Base-by-base conservation (phyloP, 2,113 vertebrate genomes). In the Alexandromys fortis region DNA sequence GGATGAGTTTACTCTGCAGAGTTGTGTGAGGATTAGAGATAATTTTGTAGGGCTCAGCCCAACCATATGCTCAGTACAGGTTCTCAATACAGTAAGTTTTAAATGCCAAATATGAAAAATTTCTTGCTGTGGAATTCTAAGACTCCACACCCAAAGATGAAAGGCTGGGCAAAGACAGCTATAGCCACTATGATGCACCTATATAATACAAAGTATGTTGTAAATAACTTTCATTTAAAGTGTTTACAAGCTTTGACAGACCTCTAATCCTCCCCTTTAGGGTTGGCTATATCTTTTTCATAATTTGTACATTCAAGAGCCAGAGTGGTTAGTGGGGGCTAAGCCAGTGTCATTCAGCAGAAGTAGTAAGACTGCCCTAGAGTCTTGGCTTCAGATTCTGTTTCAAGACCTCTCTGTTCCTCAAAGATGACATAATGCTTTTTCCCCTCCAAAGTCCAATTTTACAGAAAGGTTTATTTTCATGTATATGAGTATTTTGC, bases 181-280 rank as follows among this genome's bases (percentile, higher is more conserved):
- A 21, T 63, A 91, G 72, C 24, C 89, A 89, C n/a, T 89, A 91
- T 35, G 92, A 86, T 47, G 47, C 94, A 87, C n/a, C 17, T 72
- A 87, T 49, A 77, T 76, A 87, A 86, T 89, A 92, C 42, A 73
- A 96, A 86, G 11, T 45, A 82, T 90, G 16, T 90, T 92, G 94
- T 67, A 96, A 96, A 93, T 70, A 88, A 55, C 92, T 96, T 93
- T 89, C 35, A 79, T 83, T 92, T 92, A 87, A 92, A 55, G 30
- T 82, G n/a, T 91, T 95, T 94, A 82, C 2, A 94, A 95, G 47
- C 21, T 68, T 95, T 42, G 77, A 33, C 65, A 85, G 89, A 67
- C 35, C 22, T 91, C 61, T 86, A 91, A 77, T 6, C 2, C 76
- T 94, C 47, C 26, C 63, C 77, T 94, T 96, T 82, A 85, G 33